These are phyloP conservation scores for Chanos chanos DNA, from an alignment of 2,797 vertebrate genomes.

Conservation along the genomic window DNA sequence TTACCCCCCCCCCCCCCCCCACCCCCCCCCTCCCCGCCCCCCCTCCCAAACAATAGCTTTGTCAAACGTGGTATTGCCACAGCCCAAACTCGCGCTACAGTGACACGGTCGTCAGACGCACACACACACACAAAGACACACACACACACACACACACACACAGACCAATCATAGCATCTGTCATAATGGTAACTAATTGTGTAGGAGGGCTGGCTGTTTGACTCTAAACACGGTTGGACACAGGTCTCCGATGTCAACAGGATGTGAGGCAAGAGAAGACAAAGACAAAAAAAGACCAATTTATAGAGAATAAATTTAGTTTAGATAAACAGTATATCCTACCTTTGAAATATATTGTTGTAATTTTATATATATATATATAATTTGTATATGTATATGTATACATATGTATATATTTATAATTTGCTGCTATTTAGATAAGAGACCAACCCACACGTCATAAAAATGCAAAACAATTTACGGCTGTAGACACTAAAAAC, in stretches of 20 bases:
- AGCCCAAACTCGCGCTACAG: slow-evolving; percentile 44
- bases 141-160: slow-evolving; percentile 50
- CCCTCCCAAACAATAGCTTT: no score
- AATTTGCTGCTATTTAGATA: slow-evolving; percentile 57
- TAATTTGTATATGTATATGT: slow-evolving; percentile 61
- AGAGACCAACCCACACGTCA: slow-evolving; percentile 68
- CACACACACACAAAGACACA: slow-evolving; percentile 50
- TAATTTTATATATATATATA: slow-evolving; percentile 69
- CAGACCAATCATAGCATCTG: slow-evolving; percentile 23
- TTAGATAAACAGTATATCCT: slow-evolving; percentile 70
- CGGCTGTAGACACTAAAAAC: slow-evolving; percentile 67
- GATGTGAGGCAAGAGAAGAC: slow-evolving; percentile 54
- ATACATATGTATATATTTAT: slow-evolving; percentile 61
- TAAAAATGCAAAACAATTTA: slow-evolving; percentile 64
- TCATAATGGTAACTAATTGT: slow-evolving; percentile 59
- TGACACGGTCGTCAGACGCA: slow-evolving; percentile 58
- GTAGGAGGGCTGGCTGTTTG: slow-evolving; percentile 62
- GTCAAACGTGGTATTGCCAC: no score
- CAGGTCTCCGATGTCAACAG: slow-evolving; percentile 75
- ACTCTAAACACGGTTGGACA: slow-evolving; percentile 75
- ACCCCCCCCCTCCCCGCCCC: slow-evolving; percentile 64
- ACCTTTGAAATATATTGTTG: slow-evolving; percentile 67
- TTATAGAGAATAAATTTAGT: slow-evolving; percentile 71
- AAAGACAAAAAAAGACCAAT: slow-evolving; percentile 67
- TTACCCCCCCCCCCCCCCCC: slow-evolving; percentile 40